These are phyloP conservation scores for Megaceryle maxima DNA, from an alignment of 2,113 vertebrate species.

Conservation along the genomic window DNA sequence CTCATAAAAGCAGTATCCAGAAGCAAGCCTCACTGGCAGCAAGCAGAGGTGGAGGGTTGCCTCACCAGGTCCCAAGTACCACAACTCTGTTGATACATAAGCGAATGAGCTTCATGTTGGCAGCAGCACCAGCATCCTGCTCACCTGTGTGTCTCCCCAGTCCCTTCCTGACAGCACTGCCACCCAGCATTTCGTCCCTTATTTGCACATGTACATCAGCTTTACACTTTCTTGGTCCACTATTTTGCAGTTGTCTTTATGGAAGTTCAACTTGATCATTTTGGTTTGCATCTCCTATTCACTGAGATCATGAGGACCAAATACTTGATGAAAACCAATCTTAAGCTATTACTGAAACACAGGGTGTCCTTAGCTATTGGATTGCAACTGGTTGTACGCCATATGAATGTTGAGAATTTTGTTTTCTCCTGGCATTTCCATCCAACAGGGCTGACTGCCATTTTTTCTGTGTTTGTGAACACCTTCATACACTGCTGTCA, in stretches of 20 bases:
- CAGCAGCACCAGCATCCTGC: neutral
- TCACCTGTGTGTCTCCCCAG: neutral
- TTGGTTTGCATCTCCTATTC: neutral
- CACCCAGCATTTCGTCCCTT: neutral
- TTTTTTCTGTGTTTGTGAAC: neutral
- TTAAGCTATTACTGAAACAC: neutral
- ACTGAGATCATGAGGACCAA: neutral
- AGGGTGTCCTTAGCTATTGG: neutral
- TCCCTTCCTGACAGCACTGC: neutral
- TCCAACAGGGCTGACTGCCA: neutral
- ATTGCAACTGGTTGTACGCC: neutral
- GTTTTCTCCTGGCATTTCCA: neutral
- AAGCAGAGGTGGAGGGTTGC: neutral
- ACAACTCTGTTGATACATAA: fast-evolving
- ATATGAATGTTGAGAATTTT: neutral
- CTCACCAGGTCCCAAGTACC: neutral
- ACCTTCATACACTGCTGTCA: neutral
- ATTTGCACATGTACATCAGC: neutral
- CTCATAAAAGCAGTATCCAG: neutral
- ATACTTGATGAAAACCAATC: neutral
- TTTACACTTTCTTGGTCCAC: neutral
- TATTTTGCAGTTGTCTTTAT: neutral
- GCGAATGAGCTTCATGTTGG: neutral
- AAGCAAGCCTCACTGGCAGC: neutral
- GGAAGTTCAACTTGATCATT: neutral